Conservation (phyloP, 2,797 vertebrate genomes). For the Cuniculus paca region DNA sequence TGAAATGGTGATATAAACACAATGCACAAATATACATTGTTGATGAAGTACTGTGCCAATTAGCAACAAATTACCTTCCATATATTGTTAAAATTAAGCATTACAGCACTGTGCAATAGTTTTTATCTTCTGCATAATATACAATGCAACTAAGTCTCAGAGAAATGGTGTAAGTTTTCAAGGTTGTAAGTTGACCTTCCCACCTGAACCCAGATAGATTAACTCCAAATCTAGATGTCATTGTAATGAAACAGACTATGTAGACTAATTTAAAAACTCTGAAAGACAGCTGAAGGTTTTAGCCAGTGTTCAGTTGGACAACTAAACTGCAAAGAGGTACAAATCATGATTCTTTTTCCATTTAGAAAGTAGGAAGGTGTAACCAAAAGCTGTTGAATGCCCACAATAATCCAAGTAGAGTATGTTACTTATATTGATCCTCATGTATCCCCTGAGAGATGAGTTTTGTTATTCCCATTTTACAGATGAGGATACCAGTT, state of each 20-base stretch:
- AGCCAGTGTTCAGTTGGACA: neutral
- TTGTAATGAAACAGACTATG: neutral
- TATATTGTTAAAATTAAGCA: slow-evolving; percentile 10
- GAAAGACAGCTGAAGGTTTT: slow-evolving; percentile 2
- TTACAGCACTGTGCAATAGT: neutral
- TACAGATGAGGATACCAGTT: neutral
- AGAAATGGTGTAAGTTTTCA: neutral
- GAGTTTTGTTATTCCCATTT: neutral
- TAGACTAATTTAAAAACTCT: neutral
- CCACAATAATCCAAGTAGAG: neutral
- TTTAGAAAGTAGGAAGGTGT: neutral
- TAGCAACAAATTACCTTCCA: neutral
- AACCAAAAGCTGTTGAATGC: neutral
- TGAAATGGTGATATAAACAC: neutral
- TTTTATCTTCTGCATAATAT: neutral
- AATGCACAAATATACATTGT: neutral
- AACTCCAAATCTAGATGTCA: neutral
- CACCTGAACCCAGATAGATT: neutral
- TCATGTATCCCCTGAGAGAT: neutral
- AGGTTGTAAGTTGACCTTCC: neutral
- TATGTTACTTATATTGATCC: neutral
- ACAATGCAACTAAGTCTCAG: neutral
- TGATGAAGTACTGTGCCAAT: neutral
- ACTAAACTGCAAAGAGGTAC: neutral
- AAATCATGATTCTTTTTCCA: neutral